phyloP scores from a whole-genome alignment of 2,888 invertebrate species.

The Aleiodes alternator region DNA sequence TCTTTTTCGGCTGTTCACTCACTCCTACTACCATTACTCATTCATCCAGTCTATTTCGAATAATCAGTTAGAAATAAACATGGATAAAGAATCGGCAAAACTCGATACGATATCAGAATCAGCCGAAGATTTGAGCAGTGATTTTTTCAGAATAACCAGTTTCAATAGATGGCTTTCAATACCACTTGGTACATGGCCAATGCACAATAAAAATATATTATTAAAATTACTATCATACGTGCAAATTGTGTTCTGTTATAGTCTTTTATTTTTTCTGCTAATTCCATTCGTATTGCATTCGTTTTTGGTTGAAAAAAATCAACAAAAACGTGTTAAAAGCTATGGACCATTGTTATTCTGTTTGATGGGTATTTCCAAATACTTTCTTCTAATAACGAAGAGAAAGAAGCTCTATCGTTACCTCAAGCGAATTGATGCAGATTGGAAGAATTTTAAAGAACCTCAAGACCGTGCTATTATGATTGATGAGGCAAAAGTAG shows the following conservation, averaged over 20 bases:
- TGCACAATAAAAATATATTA: neutral
- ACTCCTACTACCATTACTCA: too few relatives aligned
- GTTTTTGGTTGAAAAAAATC: slow-evolving; percentile 12
- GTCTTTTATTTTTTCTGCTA: slow-evolving; percentile 24
- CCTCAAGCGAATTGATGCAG: slow-evolving; percentile 56
- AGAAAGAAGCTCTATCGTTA: slow-evolving; percentile 56
- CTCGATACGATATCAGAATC: neutral
- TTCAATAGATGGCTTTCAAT: slow-evolving; percentile 47
- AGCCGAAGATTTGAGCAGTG: neutral
- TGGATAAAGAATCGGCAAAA: neutral
- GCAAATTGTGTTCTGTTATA: too few relatives aligned
- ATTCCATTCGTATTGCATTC: slow-evolving; percentile 36
- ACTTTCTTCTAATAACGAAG: slow-evolving; percentile 48
- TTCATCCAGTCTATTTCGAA: too few relatives aligned
- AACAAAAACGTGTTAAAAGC: slow-evolving; percentile 47
- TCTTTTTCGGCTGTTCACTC: too few relatives aligned
- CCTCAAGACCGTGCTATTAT: neutral
- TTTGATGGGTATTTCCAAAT: slow-evolving; percentile 57
- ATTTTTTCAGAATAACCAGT: slow-evolving; percentile 37
- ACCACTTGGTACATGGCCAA: slow-evolving; percentile 51
- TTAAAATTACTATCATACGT: slow-evolving; percentile 14
- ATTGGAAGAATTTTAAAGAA: slow-evolving; percentile 55
- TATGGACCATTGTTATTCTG: slow-evolving; percentile 61
- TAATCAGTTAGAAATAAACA: neutral
- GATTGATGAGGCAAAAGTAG: too few relatives aligned